A percentile compares a stretch with the other conserved stretches of the same genome.
phyloP scores from a whole-genome alignment of 2,113 vertebrate species.

The Xenopus borealis region DNA sequence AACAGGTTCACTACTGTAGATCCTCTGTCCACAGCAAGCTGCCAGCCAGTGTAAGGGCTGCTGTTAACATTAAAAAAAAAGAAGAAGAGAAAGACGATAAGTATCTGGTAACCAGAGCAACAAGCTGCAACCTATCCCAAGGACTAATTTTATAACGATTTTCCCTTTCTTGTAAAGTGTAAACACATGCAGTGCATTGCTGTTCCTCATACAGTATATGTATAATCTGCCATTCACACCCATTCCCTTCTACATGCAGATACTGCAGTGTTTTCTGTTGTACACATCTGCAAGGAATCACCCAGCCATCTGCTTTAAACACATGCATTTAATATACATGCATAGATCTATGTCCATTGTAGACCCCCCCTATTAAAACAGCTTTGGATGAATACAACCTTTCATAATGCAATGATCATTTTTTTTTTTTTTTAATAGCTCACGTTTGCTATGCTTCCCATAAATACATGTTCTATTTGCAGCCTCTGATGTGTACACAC shows the following conservation, averaged over 20 bases:
- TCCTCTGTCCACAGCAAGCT: not conserved
- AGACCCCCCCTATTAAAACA: no score
- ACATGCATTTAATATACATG: not conserved
- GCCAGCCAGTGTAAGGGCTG: constrained; percentile 1
- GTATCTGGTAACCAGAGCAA: constrained; percentile 20
- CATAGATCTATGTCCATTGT: no score
- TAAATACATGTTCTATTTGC: not conserved
- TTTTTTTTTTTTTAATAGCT: not conserved
- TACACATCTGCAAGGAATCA: not conserved
- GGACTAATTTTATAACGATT: constrained; percentile 4
- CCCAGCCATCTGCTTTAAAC: not conserved
- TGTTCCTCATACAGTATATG: not conserved
- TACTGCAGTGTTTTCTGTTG: not conserved
- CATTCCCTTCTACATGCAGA: not conserved
- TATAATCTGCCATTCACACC: not conserved
- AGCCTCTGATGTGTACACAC: not conserved
- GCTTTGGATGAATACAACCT: no score
- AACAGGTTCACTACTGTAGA: not conserved
- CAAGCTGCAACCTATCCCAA: not conserved
- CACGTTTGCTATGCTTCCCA: not conserved
- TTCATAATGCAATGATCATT: not conserved
- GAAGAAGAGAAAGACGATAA: not conserved
- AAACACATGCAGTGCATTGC: not conserved
- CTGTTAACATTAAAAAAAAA: constrained; percentile 10
- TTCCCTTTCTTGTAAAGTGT: not conserved